Evolutionary conservation across 2,888 invertebrate genomes (phyloP), one percentile per base, ranked within the genome.

Genomic region (Conomelus anceps): DNA sequence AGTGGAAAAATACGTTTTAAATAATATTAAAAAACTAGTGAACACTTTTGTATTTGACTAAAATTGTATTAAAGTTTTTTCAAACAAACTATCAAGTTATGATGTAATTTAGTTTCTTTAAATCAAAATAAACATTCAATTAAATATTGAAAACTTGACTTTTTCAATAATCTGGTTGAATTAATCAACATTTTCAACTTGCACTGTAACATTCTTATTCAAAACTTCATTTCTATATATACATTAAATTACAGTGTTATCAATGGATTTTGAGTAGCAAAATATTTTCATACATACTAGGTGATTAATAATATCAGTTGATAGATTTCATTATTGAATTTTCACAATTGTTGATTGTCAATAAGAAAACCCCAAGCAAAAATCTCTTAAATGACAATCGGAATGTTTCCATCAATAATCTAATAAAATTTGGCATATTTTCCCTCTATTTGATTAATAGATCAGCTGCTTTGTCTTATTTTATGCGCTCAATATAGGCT

Each of bases 271-370:
- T 63, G 63, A n/a, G 63, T 63, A 63, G 63, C 63, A 63, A 63
- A 63, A 63, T 63, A 63, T n/a, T n/a, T n/a, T n/a, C 63, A 13
- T 63, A 63, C 63, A 63, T 90, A 89, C 90, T 90, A 89, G 85
- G 89, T 91, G 90, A 90, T 90, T 90, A 91, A 90, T 90, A 91
- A 90, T 90, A 90, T 90, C 89, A 88, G 85, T 88, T 88, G 86
- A 84, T 88, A 90, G 86, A 84, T 85, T 90, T 89, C 90, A 91
- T 90, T 90, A 63, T 63, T 63, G n/a, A 63, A 63, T 63, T 63
- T 63, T 63, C 63, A 63, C 63, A 63, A 63, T 63, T n/a, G 63
- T n/a, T 63, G 63, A 63, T 63, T 63, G 63, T 63, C 63, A 63
- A 63, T 63, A 63, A 63, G 63, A 63, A 63, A 63, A 63, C 63